phyloP scores from a whole-genome alignment of 2,113 vertebrate genomes.

The Elgaria multicarinata region DNA sequence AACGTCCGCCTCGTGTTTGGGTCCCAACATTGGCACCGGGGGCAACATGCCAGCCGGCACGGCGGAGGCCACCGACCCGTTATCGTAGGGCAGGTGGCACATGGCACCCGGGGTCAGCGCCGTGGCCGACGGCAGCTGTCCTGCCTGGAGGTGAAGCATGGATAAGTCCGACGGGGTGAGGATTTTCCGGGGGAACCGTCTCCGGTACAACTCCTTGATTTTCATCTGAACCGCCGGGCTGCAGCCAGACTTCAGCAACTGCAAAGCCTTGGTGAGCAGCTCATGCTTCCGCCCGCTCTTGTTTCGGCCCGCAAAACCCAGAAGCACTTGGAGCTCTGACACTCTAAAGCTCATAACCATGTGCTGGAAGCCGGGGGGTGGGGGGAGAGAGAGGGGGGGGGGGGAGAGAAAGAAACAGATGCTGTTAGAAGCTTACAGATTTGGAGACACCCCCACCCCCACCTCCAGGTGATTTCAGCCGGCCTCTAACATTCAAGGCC shows the following conservation, averaged over 20 bases:
- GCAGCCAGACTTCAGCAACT: conserved; percentile 73
- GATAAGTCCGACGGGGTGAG: conserved; percentile 71
- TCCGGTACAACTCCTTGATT: conserved; percentile 80
- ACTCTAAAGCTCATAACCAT: conserved; percentile 83
- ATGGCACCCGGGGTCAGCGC: conserved; percentile 30
- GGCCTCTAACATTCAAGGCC: background rate
- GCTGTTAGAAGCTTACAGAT: background rate
- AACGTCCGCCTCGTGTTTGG: conserved; percentile 74
- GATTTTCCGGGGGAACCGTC: conserved; percentile 76
- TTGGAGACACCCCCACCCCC: too few species aligned
- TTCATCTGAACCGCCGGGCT: conserved; percentile 79
- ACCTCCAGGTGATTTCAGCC: background rate
- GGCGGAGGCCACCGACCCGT: conserved; percentile 34
- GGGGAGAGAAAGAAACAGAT: background rate
- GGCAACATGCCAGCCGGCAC: conserved; percentile 60
- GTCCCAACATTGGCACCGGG: conserved; percentile 63
- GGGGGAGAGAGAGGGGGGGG: too few species aligned
- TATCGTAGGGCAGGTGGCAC: conserved; percentile 60
- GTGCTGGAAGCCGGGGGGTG: conserved; percentile 74
- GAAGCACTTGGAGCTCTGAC: conserved; percentile 78
- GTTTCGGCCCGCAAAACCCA: conserved; percentile 79
- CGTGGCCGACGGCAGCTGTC: conserved; percentile 61
- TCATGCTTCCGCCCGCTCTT: conserved; percentile 80
- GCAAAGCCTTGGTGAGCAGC: conserved; percentile 72
- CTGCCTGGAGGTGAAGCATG: conserved; percentile 69